Evolutionary conservation across 2,888 invertebrate genomes (phyloP).

Genomic region (Nezara viridula): DNA sequence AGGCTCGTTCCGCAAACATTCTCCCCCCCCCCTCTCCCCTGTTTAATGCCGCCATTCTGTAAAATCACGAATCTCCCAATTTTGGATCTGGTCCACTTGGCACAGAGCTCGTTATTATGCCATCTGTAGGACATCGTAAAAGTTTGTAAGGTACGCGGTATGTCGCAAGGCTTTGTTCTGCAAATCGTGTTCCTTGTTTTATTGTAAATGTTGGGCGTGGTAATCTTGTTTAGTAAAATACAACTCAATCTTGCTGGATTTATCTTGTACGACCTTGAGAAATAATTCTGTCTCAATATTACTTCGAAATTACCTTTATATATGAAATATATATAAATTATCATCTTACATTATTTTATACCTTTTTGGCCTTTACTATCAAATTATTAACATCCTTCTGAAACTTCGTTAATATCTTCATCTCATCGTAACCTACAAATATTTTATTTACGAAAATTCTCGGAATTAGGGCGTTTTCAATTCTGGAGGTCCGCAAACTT

Average conservation of each 20-base stretch:
- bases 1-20: neutral
- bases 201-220: conserved; percentile 23
- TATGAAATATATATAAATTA: too few relatives aligned
- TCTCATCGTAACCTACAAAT: too few relatives aligned
- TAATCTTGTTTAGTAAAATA: neutral
- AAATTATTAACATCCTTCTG: too few relatives aligned
- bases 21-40: too few relatives aligned
- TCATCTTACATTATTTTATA: too few relatives aligned
- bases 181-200: neutral
- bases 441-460: too few relatives aligned
- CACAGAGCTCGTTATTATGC: neutral
- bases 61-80: conserved; percentile 20
- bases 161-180: conserved; percentile 3
- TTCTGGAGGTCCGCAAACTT: too few relatives aligned
- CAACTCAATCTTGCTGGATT: neutral
- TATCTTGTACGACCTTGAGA: neutral
- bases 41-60: conserved; percentile 12
- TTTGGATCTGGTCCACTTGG: conserved; percentile 39
- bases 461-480: too few relatives aligned
- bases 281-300: neutral
- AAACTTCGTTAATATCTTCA: too few relatives aligned
- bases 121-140: conserved; percentile 10
- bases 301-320: too few relatives aligned
- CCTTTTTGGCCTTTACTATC: too few relatives aligned
- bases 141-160: neutral